Conservation (phyloP, 2,113 vertebrate genomes). For the Zapornia atra region DNA sequence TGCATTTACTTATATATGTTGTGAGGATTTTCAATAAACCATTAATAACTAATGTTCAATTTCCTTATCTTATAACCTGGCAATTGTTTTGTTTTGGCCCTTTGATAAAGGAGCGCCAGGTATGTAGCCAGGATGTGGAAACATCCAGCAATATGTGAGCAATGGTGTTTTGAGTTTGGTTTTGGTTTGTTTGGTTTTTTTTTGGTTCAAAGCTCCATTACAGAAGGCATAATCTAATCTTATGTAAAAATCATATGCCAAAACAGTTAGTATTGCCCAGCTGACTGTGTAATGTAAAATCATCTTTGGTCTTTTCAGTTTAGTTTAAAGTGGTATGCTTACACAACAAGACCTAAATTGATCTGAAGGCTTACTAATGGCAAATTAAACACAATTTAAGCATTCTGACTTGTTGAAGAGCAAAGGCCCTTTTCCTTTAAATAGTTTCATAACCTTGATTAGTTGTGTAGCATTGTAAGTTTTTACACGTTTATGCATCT, state of each 20-base stretch:
- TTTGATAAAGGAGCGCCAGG: neutral
- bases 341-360: conserved; percentile 2
- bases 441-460: neutral
- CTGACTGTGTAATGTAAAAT: conserved; percentile 44
- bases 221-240: conserved; percentile 21
- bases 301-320: conserved; percentile 38
- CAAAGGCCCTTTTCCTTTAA: neutral
- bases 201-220: conserved; percentile 41
- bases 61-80: neutral
- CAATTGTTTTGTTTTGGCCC: neutral
- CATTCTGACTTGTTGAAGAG: conserved; percentile 6
- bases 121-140: conserved; percentile 5
- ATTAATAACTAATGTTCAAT: neutral
- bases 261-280: conserved; percentile 41
- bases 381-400: conserved; percentile 22
- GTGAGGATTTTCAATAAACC: neutral
- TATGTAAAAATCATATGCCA: conserved; percentile 27
- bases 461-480: neutral
- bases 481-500: neutral
- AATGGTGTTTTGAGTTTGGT: conserved; percentile 6
- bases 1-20: neutral
- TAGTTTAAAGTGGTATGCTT: neutral
- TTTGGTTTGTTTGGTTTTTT: neutral
- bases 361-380: conserved; percentile 33
- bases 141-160: neutral